A percentile compares a stretch with the other conserved stretches of the same genome.
Evolutionary conservation across 2,113 vertebrate genomes (phyloP).

Genomic region (Leptodactylus fuscus): DNA sequence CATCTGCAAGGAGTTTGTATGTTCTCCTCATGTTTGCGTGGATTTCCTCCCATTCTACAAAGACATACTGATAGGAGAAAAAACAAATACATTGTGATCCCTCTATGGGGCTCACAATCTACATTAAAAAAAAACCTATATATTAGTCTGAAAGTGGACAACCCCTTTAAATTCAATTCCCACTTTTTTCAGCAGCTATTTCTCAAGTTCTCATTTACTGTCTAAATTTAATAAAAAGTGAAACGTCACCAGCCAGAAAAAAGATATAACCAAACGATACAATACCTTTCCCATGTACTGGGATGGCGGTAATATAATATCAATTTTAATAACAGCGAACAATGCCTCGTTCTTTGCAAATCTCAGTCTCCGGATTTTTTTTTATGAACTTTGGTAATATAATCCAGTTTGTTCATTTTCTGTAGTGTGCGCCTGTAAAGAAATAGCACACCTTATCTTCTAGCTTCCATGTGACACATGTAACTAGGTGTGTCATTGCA

Average conservation of each 20-base stretch:
- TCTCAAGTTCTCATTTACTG: not conserved
- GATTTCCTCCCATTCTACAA: too few relatives aligned
- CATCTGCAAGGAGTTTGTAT: too few relatives aligned
- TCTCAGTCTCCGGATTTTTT: not conserved
- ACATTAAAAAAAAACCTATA: too few relatives aligned
- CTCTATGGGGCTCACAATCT: too few relatives aligned
- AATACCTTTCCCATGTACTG: not conserved
- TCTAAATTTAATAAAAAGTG: not conserved
- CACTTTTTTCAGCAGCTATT: too few relatives aligned
- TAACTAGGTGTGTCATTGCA: conserved; percentile 46
- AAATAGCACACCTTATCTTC: conserved; percentile 23
- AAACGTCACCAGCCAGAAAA: not conserved
- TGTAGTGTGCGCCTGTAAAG: not conserved
- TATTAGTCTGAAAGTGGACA: too few relatives aligned
- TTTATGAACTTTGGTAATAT: not conserved
- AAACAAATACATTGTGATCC: too few relatives aligned
- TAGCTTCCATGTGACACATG: conserved; percentile 18
- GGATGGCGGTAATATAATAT: not conserved
- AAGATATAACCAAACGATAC: not conserved
- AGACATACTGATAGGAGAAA: too few relatives aligned
- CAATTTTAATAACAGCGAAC: not conserved
- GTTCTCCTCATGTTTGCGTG: too few relatives aligned
- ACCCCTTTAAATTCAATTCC: too few relatives aligned
- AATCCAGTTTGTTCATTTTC: not conserved
- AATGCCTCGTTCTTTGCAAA: not conserved